A percentile compares a stretch with the other conserved stretches of the same genome.
phyloP scores from a whole-genome alignment of 92 coral and sea anemone species.

The Hydrozoanthus gracilis region DNA sequence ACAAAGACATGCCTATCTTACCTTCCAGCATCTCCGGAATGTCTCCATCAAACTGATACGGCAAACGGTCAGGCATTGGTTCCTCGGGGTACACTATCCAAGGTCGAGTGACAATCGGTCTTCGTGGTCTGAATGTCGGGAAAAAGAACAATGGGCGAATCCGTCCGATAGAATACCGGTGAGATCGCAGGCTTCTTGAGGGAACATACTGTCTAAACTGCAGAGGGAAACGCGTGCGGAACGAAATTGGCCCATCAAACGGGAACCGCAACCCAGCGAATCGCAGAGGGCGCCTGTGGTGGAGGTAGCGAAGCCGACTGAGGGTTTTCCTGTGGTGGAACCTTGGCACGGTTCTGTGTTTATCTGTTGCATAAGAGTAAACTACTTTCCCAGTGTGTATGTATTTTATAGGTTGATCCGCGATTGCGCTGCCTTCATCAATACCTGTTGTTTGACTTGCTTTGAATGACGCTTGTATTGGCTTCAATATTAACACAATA shows the following conservation, averaged over 20 bases:
- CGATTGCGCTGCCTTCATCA: conserved; percentile 14
- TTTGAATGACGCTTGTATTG: conserved; percentile 34
- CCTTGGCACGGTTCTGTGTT: conserved; percentile 59
- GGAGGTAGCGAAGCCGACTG: conserved; percentile 13
- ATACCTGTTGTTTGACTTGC: conserved; percentile 43
- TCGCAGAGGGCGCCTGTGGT: conserved; percentile 5
- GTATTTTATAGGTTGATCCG: neutral
- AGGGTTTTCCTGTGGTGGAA: conserved; percentile 2
- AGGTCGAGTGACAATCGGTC: neutral
- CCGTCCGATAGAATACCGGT: conserved; percentile 25
- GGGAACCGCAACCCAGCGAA: neutral
- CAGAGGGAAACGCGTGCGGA: conserved; percentile 19
- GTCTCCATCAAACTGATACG: conserved; percentile 4
- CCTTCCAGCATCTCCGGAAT: conserved; percentile 12
- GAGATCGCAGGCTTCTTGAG: neutral
- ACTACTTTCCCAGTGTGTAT: conserved; percentile 60
- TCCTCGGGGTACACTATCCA: conserved; percentile 19
- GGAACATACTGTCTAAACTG: conserved; percentile 39
- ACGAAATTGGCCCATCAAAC: neutral
- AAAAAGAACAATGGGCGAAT: conserved; percentile 29
- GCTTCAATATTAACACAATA: conserved; percentile 3
- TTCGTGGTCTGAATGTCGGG: conserved; percentile 16
- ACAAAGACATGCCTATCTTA: neutral
- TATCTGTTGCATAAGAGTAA: conserved; percentile 67
- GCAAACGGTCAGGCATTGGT: conserved; percentile 1